Percentiles rank a stretch among this genome's conserved stretches.
These are phyloP conservation scores for Drosophila aff. DNA, from an alignment of 1,140 invertebrate species.

Conservation along the genomic window DNA sequence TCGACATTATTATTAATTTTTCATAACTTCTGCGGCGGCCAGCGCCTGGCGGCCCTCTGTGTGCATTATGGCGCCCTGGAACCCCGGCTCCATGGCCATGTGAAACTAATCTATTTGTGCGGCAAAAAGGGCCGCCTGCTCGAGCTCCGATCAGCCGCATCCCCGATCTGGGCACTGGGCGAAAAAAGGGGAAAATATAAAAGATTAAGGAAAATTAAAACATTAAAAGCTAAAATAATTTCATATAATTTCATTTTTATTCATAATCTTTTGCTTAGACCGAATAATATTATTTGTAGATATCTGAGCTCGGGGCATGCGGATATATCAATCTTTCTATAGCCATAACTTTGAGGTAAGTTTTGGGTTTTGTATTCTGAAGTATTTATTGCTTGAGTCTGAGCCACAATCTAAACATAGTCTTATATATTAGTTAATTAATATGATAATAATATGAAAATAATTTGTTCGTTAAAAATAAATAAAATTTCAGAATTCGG, in stretches of 20 bases:
- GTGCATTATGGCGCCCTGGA: slow-evolving; percentile 82
- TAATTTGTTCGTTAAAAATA: not conserved
- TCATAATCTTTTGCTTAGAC: too few species aligned
- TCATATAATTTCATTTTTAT: too few species aligned
- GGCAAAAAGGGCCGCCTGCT: slow-evolving; percentile 72
- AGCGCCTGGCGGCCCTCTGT: slow-evolving; percentile 70
- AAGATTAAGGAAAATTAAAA: too few species aligned
- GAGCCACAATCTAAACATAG: too few species aligned
- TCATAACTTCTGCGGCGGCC: slow-evolving; percentile 85
- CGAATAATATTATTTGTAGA: not conserved
- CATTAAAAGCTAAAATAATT: too few species aligned
- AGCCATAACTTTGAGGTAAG: not conserved
- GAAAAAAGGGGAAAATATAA: not conserved
- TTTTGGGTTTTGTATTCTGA: not conserved
- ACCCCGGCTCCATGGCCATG: slow-evolving; percentile 67
- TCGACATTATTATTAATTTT: slow-evolving; percentile 85
- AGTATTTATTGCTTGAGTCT: not conserved
- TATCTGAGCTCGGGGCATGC: not conserved
- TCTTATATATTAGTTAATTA: not conserved
- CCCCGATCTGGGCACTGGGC: slow-evolving; percentile 11
- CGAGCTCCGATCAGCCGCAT: slow-evolving; percentile 29
- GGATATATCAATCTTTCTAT: not conserved
- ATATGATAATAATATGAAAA: not conserved
- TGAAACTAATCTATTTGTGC: slow-evolving; percentile 85
- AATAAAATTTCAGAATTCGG: too few species aligned